These are phyloP conservation scores for Paramacrobiotus metropolitanus DNA, from an alignment of 1,140 invertebrate genomes.

Conservation along the genomic window DNA sequence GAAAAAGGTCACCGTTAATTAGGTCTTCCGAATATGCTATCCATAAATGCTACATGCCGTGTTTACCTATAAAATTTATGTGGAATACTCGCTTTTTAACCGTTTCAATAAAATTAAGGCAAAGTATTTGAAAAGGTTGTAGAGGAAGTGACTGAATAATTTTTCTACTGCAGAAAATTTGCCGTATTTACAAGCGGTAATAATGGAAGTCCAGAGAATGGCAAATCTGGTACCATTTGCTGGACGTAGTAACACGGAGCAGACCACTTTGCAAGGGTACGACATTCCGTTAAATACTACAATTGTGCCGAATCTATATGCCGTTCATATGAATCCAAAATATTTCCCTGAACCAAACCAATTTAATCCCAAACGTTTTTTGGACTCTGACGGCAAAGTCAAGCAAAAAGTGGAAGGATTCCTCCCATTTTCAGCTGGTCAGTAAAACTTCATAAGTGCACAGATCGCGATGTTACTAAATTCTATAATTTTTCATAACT, in stretches of 20 bases:
- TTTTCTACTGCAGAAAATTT: conserved; percentile 5
- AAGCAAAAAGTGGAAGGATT: conserved; percentile 36
- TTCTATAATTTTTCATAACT: not conserved
- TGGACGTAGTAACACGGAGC: conserved; percentile 40
- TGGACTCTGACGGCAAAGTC: conserved; percentile 36
- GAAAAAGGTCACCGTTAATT: conserved; percentile 20
- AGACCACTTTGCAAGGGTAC: conserved; percentile 24
- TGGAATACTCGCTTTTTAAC: not conserved
- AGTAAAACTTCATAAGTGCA: conserved; percentile 41
- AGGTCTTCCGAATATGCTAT: too few species aligned
- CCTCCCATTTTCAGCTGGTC: conserved; percentile 66
- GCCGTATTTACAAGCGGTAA: conserved; percentile 33
- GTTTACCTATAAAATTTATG: too few species aligned
- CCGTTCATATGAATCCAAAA: conserved; percentile 46
- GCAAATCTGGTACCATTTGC: conserved; percentile 48
- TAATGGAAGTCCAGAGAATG: conserved; percentile 51
- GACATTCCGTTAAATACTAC: conserved; percentile 33
- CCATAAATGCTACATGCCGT: too few species aligned
- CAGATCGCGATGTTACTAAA: not conserved
- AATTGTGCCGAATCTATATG: conserved; percentile 54
- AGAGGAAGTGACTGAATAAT: too few species aligned
- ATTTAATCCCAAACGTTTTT: conserved; percentile 46
- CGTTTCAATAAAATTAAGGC: not conserved
- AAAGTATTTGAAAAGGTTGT: too few species aligned
- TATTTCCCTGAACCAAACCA: conserved; percentile 35